Conservation (phyloP, 2,113 vertebrate species). For the Phainopepla nitens region DNA sequence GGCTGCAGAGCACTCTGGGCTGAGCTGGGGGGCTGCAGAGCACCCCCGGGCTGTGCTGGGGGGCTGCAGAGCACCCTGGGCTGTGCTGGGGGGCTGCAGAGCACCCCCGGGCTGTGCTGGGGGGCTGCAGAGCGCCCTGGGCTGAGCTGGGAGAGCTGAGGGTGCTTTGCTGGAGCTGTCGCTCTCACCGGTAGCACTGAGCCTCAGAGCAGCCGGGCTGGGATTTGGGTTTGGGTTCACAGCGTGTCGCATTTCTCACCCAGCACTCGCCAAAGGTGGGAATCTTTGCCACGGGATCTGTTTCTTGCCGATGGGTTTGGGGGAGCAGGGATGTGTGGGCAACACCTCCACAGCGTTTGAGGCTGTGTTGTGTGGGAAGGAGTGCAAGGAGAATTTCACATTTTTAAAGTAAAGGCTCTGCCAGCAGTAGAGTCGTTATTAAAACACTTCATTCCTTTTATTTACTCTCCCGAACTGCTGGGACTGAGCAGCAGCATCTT, state of each 20-base stretch:
- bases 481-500: not conserved
- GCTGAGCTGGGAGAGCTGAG: fast-evolving
- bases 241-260: not conserved
- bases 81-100: not conserved
- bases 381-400: too few relatives aligned
- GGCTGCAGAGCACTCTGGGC: not conserved
- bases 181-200: not conserved
- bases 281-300: fast-evolving
- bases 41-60: too few relatives aligned
- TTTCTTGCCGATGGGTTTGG: not conserved
- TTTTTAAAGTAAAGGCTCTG: not conserved
- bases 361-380: not conserved
- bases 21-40: not conserved
- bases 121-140: not conserved
- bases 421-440: not conserved
- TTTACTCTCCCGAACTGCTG: not conserved
- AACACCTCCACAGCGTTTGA: fast-evolving
- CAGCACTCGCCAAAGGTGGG: not conserved
- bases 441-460: not conserved
- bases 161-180: not conserved
- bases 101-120: too few relatives aligned
- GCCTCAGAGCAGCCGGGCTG: fast-evolving
- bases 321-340: not conserved
- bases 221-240: fast-evolving
- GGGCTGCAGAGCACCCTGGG: not conserved